Evolutionary conservation across 2,797 vertebrate genomes (phyloP).

Genomic region (Anguilla obscura): DNA sequence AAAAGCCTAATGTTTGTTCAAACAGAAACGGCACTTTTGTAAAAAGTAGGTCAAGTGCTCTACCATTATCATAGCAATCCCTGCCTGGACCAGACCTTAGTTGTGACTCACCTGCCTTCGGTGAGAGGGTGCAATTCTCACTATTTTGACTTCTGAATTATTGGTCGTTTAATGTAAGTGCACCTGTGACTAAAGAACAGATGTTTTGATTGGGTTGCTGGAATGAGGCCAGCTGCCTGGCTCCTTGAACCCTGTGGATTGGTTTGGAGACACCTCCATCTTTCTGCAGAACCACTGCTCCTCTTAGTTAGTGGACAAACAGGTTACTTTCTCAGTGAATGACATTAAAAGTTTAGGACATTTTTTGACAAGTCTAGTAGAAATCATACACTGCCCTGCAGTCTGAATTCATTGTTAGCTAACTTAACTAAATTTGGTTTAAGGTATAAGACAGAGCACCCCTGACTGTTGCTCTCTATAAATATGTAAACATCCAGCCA

Average conservation of each 20-base stretch:
- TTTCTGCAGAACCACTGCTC: not conserved
- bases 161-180: not conserved
- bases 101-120: not conserved
- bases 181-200: not conserved
- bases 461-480: no score
- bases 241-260: not conserved
- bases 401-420: no score
- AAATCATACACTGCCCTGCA: no score
- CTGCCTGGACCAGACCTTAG: constrained; percentile 8
- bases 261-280: not conserved
- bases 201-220: not conserved
- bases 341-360: not conserved
- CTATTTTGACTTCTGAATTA: not conserved
- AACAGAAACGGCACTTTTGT: not conserved
- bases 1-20: constrained; percentile 2
- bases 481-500: no score
- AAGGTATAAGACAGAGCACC: no score
- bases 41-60: constrained; percentile 1
- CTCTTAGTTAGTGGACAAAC: not conserved
- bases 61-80: not conserved
- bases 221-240: not conserved
- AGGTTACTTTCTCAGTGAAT: no score
- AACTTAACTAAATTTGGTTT: no score
- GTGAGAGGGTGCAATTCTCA: not conserved
- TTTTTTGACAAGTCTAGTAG: not conserved